Conservation (phyloP, 2,113 vertebrate genomes). For the Pseudorhombus dupliciocellatus region DNA sequence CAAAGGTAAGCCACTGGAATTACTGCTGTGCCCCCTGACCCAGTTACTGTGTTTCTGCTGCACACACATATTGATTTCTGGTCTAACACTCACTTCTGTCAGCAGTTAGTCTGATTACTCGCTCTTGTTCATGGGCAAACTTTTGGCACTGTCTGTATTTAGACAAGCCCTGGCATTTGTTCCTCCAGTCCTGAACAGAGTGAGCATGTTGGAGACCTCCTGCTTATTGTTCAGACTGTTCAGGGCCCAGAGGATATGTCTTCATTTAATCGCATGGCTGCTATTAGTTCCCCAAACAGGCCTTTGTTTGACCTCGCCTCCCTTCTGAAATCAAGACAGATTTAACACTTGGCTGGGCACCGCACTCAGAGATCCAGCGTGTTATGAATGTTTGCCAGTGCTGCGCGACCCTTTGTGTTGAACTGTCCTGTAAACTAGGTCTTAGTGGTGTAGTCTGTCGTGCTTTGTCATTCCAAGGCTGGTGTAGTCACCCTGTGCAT, state of each 20-base stretch:
- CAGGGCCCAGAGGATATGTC: constrained; percentile 55
- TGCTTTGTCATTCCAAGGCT: constrained; percentile 47
- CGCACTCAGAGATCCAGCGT: constrained; percentile 62
- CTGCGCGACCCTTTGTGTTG: constrained; percentile 63
- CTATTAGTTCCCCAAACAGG: constrained; percentile 58
- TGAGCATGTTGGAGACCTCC: constrained; percentile 53
- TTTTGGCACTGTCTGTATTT: constrained; percentile 40
- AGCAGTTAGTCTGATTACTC: background rate
- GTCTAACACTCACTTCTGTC: background rate
- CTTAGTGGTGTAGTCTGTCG: constrained; percentile 27
- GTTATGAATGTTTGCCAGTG: constrained; percentile 69
- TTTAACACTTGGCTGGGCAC: constrained; percentile 75
- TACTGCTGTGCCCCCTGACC: background rate
- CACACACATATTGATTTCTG: constrained; percentile 4
- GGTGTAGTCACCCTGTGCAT: constrained; percentile 13
- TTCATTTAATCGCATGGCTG: constrained; percentile 58
- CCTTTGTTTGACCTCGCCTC: constrained; percentile 65
- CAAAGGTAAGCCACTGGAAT: constrained; percentile 78
- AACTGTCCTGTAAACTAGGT: constrained; percentile 61
- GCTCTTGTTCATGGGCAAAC: constrained; percentile 25
- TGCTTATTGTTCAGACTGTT: constrained; percentile 53
- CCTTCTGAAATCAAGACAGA: constrained; percentile 74
- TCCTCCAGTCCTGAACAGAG: constrained; percentile 26
- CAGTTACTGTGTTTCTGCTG: constrained; percentile 17
- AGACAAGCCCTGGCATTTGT: constrained; percentile 14